Base-by-base conservation (phyloP, 2,888 invertebrate genomes). In the Papilio elwesi region DNA sequence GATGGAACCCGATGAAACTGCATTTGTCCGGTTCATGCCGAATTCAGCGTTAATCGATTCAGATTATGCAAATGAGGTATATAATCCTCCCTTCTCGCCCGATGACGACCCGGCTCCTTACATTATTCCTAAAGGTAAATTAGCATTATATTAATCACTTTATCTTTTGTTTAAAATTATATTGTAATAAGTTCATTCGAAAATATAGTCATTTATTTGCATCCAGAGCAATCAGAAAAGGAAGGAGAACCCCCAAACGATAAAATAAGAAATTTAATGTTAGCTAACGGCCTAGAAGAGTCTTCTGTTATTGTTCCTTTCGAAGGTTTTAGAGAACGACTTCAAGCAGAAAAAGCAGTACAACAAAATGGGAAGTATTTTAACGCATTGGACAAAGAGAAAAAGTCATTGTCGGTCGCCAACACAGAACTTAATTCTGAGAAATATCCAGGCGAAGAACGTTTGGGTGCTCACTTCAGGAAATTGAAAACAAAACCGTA, bases 61-160 rank as follows among this genome's bases (percentile, higher is more conserved):
- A 4, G 95, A 96, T 78, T 97, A 95, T 83, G 97, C 97, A n/a
- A 97, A 97, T 82, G 97, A 97, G 90, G 94, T 97, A 15, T 97
- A 96, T 85, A 96, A 95, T 85, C 97, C 97, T 38, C 96, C 97
- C 71, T 82, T 94, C 74, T 87, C 91, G 63, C 93, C 95, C 69
- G 93, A 92, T 55, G 94, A 94, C 76, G 90, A 91, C 73, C 86
- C 87, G 10, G 81, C 86, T 67, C 81, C 87, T 64, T 89, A 85
- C 74, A 76, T 90, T 26, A 74, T 80, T 74, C 77, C 85, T 13
- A 87, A 90, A 87, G 90, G 92, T 92, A 78, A 49, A 66, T 63
- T 6, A 43, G 9, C 15, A 6, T 52, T 64, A 15, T 36, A 53
- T 43, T 43, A 16, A 47, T 53, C 9, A 62, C 11, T 49, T 49